Evolutionary conservation across 2,113 vertebrate species (phyloP).

Genomic region (Amblyopsis rosae): DNA sequence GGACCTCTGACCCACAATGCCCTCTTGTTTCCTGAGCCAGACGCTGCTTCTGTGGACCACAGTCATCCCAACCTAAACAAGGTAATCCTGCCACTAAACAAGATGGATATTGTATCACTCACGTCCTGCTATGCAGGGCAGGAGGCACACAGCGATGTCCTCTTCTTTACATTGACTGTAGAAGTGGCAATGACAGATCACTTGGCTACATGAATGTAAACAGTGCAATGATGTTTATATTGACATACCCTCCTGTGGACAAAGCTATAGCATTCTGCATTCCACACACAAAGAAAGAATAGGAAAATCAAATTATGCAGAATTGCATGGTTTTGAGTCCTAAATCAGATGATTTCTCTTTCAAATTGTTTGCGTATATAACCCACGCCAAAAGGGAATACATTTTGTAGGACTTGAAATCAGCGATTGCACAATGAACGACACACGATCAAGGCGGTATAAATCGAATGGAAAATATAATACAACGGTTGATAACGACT

Average conservation of each 20-base stretch:
- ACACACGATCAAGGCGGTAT: background rate
- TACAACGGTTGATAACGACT: background rate
- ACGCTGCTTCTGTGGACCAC: conserved; percentile 73
- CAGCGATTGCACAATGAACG: background rate
- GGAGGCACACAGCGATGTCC: conserved; percentile 32
- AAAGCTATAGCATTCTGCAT: conserved; percentile 5
- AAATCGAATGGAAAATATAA: background rate
- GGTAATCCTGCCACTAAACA: conserved; percentile 75
- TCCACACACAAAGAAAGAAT: background rate
- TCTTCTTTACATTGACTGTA: conserved; percentile 5
- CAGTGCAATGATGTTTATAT: background rate
- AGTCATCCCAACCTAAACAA: conserved; percentile 70
- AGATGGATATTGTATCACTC: conserved; percentile 75
- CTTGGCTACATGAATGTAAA: background rate
- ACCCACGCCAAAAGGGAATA: no score
- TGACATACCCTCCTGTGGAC: conserved; percentile 50
- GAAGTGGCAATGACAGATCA: conserved; percentile 18
- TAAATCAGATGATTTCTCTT: background rate
- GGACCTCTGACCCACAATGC: conserved; percentile 65
- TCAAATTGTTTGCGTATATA: background rate
- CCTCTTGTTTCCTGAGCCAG: conserved; percentile 72
- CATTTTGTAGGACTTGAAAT: background rate
- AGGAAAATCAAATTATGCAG: conserved; percentile 1
- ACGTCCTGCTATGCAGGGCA: conserved; percentile 52
- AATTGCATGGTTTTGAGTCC: conserved; percentile 24